A percentile compares a stretch with the other conserved stretches of the same genome.
These are phyloP conservation scores for Trichonephila inaurata DNA, from an alignment of 1,140 invertebrate species.

Conservation along the genomic window DNA sequence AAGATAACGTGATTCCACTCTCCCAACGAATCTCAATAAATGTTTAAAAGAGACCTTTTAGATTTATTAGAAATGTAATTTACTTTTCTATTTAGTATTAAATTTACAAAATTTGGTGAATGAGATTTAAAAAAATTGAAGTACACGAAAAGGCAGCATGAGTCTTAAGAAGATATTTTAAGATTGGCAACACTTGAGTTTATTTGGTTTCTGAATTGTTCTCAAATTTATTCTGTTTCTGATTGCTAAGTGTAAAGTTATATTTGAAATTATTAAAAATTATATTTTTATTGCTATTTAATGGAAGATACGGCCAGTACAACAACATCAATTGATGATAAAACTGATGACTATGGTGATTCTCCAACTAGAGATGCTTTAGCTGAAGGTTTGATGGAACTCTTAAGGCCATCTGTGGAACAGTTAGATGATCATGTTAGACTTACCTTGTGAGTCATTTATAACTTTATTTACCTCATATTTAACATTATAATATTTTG, in stretches of 20 bases:
- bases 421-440: conserved; percentile 93
- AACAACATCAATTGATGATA: conserved; percentile 92
- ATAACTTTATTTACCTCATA: background rate
- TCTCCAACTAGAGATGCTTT: conserved; percentile 94
- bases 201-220: background rate
- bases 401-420: conserved; percentile 94
- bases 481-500: background rate
- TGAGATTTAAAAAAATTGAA: too few relatives aligned
- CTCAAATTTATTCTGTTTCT: background rate
- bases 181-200: background rate
- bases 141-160: too few relatives aligned
- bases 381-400: conserved; percentile 92
- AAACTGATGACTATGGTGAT: conserved; percentile 91
- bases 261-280: too few relatives aligned
- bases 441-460: conserved; percentile 87
- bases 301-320: conserved; percentile 87
- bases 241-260: background rate
- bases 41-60: too few relatives aligned
- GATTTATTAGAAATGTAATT: too few relatives aligned
- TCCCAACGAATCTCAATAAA: too few relatives aligned
- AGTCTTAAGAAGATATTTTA: too few relatives aligned
- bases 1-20: too few relatives aligned
- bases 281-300: too few relatives aligned
- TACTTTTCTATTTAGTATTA: too few relatives aligned
- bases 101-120: too few relatives aligned